Evolutionary conservation across 2,888 invertebrate species (phyloP).

Genomic region (Nomada fabriciana): DNA sequence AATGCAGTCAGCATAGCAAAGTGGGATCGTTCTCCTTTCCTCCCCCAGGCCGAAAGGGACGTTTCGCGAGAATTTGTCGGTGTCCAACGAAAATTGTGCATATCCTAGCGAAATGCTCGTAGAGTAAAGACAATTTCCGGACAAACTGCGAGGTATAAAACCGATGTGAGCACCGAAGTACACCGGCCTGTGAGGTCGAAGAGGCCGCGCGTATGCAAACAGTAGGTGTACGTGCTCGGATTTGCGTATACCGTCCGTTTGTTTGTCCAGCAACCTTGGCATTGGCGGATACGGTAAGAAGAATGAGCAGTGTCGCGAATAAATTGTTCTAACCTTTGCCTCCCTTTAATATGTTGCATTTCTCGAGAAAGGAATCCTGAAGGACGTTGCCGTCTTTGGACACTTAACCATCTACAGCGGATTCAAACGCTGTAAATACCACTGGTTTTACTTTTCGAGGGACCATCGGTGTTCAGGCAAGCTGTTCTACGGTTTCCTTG

Average conservation of each 20-base stretch:
- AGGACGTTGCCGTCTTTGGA: no score
- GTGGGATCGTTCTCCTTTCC: slow-evolving; percentile 1
- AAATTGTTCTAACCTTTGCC: slow-evolving; percentile 18
- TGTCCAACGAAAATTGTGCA: slow-evolving; percentile 50
- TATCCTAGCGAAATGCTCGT: slow-evolving; percentile 40
- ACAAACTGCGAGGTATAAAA: slow-evolving; percentile 51
- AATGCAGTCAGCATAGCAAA: slow-evolving; percentile 41
- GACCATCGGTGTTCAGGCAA: no score
- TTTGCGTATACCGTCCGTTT: slow-evolving; percentile 57
- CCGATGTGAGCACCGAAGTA: slow-evolving; percentile 37
- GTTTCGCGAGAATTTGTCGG: slow-evolving; percentile 37
- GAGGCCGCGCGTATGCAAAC: slow-evolving; percentile 66
- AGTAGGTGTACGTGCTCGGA: slow-evolving; percentile 65
- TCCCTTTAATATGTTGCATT: slow-evolving; percentile 27
- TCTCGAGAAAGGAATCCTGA: not conserved
- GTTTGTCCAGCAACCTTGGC: slow-evolving; percentile 66
- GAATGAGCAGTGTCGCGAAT: slow-evolving; percentile 4
- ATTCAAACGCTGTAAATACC: no score
- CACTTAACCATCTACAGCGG: no score
- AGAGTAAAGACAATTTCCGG: slow-evolving; percentile 33
- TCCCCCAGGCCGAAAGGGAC: slow-evolving; percentile 22
- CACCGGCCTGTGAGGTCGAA: slow-evolving; percentile 29
- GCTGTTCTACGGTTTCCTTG: no score
- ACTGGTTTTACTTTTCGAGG: no score
- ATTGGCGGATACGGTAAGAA: slow-evolving; percentile 54